phyloP scores from a whole-genome alignment of 2,113 vertebrate genomes.

The Boulengeromyrus knoepffleri region DNA sequence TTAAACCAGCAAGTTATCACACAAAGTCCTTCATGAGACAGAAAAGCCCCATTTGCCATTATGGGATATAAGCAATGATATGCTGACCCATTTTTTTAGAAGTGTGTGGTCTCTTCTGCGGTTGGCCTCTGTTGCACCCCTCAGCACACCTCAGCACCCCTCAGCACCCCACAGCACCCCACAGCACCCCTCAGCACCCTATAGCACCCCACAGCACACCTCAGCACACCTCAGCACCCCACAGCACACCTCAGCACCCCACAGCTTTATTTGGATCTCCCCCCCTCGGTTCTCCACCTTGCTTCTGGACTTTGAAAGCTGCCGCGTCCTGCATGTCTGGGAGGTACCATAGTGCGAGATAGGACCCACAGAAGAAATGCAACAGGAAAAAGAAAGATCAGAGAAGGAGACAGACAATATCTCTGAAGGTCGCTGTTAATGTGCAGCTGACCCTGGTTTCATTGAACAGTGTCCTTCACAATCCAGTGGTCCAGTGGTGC shows the following conservation, averaged over 20 bases:
- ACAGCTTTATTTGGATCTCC: background rate
- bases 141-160: background rate
- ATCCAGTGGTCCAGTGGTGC: background rate
- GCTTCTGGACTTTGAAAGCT: background rate
- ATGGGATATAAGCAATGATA: background rate
- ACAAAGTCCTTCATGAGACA: background rate
- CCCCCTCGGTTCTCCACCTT: background rate
- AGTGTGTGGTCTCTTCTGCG: background rate
- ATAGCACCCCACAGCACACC: background rate
- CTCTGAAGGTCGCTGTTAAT: background rate
- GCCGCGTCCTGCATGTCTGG: background rate
- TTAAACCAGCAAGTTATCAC: background rate
- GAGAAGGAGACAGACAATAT: background rate
- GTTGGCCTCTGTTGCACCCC: background rate
- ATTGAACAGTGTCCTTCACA: background rate
- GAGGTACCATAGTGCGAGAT: background rate
- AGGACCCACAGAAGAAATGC: background rate
- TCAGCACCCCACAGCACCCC: background rate
- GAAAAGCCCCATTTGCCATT: background rate
- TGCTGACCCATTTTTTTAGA: background rate
- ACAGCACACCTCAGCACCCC: too few relatives aligned
- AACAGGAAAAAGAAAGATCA: background rate
- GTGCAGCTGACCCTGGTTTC: background rate
- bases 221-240: background rate
- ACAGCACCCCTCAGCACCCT: background rate